phyloP scores from a whole-genome alignment of 2,888 invertebrate genomes.

The Chromoteleia sp. region DNA sequence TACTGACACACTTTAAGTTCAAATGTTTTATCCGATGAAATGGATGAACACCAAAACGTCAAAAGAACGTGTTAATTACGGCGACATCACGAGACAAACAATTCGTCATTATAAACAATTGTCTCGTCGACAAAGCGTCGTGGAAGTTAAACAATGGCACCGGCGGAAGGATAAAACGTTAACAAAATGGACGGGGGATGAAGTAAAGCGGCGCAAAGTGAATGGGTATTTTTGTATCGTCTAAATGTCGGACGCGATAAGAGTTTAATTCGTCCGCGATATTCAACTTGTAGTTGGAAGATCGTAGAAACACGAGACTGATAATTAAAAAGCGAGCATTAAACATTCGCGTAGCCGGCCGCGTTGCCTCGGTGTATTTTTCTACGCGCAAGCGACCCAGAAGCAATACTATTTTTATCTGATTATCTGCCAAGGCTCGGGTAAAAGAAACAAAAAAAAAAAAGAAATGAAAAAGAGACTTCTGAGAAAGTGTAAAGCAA shows the following conservation, averaged over 20 bases:
- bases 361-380: constrained; percentile 3
- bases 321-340: constrained; percentile 57
- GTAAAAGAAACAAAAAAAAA: background rate
- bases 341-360: constrained; percentile 15
- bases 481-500: too few species aligned
- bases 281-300: constrained; percentile 42
- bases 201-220: constrained; percentile 21
- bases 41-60: background rate
- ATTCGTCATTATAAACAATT: constrained; percentile 51
- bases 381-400: constrained; percentile 4
- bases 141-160: constrained; percentile 39
- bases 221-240: constrained; percentile 53
- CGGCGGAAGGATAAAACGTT: constrained; percentile 25
- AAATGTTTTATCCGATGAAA: background rate
- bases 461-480: too few species aligned
- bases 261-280: constrained; percentile 60
- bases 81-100: constrained; percentile 24
- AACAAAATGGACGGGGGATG: constrained; percentile 27
- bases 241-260: constrained; percentile 58
- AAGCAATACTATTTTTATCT: constrained; percentile 33
- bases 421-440: constrained; percentile 42
- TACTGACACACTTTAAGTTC: too few species aligned
- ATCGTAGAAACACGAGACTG: constrained; percentile 47
- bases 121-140: constrained; percentile 25
- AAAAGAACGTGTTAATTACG: constrained; percentile 24